Evolutionary conservation across 2,888 invertebrate species (phyloP).

Genomic region (Drosophila fungiperda): DNA sequence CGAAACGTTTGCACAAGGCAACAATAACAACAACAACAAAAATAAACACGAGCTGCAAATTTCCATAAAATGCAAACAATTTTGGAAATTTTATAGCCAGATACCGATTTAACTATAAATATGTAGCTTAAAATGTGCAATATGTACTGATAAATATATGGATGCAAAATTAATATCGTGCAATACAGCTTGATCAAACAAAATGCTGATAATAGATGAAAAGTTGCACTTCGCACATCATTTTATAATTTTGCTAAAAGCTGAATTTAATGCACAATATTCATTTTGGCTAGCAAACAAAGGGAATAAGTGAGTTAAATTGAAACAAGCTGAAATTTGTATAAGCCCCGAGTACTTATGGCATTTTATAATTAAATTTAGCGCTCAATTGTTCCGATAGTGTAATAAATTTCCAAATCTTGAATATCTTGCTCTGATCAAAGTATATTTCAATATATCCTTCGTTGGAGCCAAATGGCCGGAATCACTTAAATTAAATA

Average conservation of each 20-base stretch:
- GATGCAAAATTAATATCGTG: conserved; percentile 8
- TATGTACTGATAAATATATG: neutral
- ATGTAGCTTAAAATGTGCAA: neutral
- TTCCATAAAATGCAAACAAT: conserved; percentile 32
- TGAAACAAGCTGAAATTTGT: conserved; percentile 5
- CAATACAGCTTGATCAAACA: conserved; percentile 30
- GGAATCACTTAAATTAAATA: conserved; percentile 74
- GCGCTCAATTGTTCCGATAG: conserved; percentile 28
- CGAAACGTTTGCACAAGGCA: conserved; percentile 1
- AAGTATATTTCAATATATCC: conserved; percentile 63
- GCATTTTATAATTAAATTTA: conserved; percentile 72
- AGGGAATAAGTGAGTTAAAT: neutral
- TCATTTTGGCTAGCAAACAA: conserved; percentile 12
- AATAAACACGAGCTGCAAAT: conserved; percentile 33
- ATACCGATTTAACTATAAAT: conserved; percentile 1
- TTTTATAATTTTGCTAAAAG: conserved; percentile 14
- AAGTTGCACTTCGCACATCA: neutral
- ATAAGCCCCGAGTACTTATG: conserved; percentile 1
- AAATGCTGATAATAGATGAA: conserved; percentile 7
- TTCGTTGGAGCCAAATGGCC: conserved; percentile 67
- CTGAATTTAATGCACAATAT: conserved; percentile 5
- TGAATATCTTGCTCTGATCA: conserved; percentile 27
- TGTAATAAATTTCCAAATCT: conserved; percentile 8
- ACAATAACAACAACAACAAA: neutral
- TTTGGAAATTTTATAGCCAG: conserved; percentile 18